phyloP scores from a whole-genome alignment of 2,113 vertebrate genomes.

The Vulpes ferrilata region DNA sequence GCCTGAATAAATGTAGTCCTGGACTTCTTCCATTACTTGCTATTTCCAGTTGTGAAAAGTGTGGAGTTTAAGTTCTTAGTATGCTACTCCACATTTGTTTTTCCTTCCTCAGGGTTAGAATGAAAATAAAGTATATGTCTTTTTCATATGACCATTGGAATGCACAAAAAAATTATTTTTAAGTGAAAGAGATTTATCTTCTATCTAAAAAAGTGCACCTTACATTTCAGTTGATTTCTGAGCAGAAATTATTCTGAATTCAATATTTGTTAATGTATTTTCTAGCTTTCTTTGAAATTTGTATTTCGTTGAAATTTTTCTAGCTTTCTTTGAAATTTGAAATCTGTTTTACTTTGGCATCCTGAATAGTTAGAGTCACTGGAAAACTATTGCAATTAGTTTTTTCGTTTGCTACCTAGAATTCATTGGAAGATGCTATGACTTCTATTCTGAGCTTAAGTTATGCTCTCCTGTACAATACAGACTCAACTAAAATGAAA shows the following conservation, averaged over 20 bases:
- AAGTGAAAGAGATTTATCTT: background rate
- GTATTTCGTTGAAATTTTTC: too few relatives aligned
- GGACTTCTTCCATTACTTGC: background rate
- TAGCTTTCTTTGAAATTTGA: conserved; percentile 52
- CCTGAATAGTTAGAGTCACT: conserved; percentile 10
- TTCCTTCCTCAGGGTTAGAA: conserved; percentile 36
- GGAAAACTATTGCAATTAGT: background rate
- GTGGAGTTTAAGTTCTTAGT: background rate
- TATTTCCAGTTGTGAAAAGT: background rate
- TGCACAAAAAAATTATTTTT: background rate
- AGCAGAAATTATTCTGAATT: conserved; percentile 5
- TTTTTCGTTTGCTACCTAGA: background rate
- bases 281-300: conserved; percentile 56
- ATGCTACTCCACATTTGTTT: background rate
- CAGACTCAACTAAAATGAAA: background rate
- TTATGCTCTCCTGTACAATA: background rate
- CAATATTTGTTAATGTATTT: conserved; percentile 6
- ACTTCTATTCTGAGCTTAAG: background rate
- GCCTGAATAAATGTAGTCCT: background rate
- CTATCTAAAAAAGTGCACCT: background rate
- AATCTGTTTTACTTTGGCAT: background rate
- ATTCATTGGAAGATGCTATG: background rate
- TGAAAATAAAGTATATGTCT: background rate
- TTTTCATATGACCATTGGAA: conserved; percentile 49
- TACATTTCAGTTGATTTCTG: conserved; percentile 40